Percentiles rank a stretch among this genome's conserved stretches.
Evolutionary conservation across 1,140 invertebrate species (phyloP).

Genomic region (Drosophila tropicalis): DNA sequence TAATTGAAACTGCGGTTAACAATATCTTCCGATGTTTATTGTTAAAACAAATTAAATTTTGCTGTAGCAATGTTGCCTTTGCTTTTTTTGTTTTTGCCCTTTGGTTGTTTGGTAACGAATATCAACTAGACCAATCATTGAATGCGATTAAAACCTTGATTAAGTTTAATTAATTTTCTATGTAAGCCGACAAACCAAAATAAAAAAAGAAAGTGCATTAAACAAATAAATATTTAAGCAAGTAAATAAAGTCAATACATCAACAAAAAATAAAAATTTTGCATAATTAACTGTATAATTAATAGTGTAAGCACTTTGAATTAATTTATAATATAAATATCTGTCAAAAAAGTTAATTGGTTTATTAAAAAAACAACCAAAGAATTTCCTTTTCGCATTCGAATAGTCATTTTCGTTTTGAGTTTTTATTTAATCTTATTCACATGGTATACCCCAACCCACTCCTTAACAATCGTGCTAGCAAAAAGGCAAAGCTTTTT

Average conservation of each 20-base stretch:
- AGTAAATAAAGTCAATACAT: slow-evolving; percentile 44
- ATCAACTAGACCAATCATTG: slow-evolving; percentile 33
- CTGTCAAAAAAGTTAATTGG: not conserved
- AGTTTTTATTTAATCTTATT: slow-evolving; percentile 29
- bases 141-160: slow-evolving; percentile 77
- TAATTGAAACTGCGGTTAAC: slow-evolving; percentile 75
- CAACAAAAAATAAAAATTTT: slow-evolving; percentile 25
- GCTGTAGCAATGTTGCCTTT: slow-evolving; percentile 22
- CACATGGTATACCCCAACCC: not conserved
- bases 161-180: slow-evolving; percentile 70
- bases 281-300: slow-evolving; percentile 52
- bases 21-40: slow-evolving; percentile 64
- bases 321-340: slow-evolving; percentile 21
- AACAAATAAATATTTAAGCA: slow-evolving; percentile 44
- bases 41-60: slow-evolving; percentile 75
- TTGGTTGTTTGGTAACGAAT: slow-evolving; percentile 2
- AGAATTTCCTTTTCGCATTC: slow-evolving; percentile 19
- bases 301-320: slow-evolving; percentile 41
- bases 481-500: slow-evolving; percentile 42
- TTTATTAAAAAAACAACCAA: slow-evolving; percentile 10
- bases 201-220: slow-evolving; percentile 23
- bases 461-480: not conserved
- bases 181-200: slow-evolving; percentile 48
- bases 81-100: not conserved
- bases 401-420: slow-evolving; percentile 10